Base-by-base conservation (phyloP, 2,797 vertebrate genomes). In the Danio jaintianensis region DNA sequence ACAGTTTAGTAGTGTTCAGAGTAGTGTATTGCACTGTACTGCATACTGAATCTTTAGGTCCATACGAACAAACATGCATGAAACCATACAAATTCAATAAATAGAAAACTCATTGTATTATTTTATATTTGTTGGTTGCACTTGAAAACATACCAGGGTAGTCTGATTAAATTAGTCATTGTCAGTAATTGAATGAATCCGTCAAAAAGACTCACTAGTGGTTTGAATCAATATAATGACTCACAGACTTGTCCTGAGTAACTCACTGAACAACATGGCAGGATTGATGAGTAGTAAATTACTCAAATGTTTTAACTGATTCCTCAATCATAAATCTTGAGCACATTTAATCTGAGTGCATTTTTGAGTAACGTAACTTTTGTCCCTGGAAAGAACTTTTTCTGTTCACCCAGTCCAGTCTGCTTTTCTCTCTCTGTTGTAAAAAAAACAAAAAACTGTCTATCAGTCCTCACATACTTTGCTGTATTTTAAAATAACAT, bases 331-430 rank as follows among this genome's bases (percentile, higher is more conserved):
- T 29, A 29, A 29, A 1, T 29, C 29, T 29, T 29, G 1, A 1
- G 29, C 29, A 29, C 29, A 29, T 29, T 29, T 29, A 29, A 29
- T 29, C 29, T 29, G 29, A 29, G 29, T 29, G 29, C 29, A 29
- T 29, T 29, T 29, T 29, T 29, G 29, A 29, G 20, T n/a, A 73
- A 59, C 58, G 20, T 29, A 58, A 73, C 55, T 72, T 68, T 68
- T 5, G 22, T 73, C 70, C 7, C 40, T 72, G 3, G 8, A 15
- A 18, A 18, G 9, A 16, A 59, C 20, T 29, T 55, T 55, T 20
- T 13, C 13, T 43, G 56, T 74, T 20, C 84, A 89, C 88, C 87
- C 84, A 77, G 86, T 88, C 40, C 87, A 86, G 45, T 66, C 38
- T 47, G 68, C 52, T 48, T 68, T 64, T 72, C 22, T 83, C 42